Base-by-base conservation (phyloP, 2,888 invertebrate species). In the Athalia rosae region DNA sequence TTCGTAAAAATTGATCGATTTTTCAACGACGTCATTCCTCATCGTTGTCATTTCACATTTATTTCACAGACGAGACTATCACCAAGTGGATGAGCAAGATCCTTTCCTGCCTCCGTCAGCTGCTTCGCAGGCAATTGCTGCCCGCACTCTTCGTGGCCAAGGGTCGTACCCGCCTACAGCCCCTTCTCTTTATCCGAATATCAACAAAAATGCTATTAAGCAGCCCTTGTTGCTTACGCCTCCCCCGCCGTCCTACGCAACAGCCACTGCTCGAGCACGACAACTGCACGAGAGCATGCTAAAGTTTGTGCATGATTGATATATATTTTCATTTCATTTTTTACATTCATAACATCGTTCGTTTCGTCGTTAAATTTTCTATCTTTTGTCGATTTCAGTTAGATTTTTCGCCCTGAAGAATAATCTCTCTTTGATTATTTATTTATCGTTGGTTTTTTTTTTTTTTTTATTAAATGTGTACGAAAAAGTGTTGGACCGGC, bases 81-180 rank as follows among this genome's bases (percentile, higher is more conserved):
- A 94, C 79, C 96, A 95, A 89, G 95, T 95, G 82, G 97, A 96
- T 90, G 97, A 97, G 89, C 95, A 95, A 80, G 96, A 95, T 82
- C 95, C 95, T 79, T 95, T 95, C 91, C 91, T 95, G 84, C 94
- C 95, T 71, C 90, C 93, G 82, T 89, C 92, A 82, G 91, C 91
- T 78, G 90, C 92, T 82, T 90, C 92, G 85, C 89, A 93, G 90
- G 93, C 93, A 82, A 93, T 92, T 84, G 93, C 93, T 82, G 93
- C 93, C 77, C 90, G 93, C 87, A 93, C 93, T 86, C 91, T 93
- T 87, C 93, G 94, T 91, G 92, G 94, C 94, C 92, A 93, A 93
- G 93, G 93, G 93, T 93, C 93, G 93, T 93, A 93, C 91, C 93
- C 92, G 91, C 92, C 92, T 91, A 93, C 93, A 92, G 93, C 92